Evolutionary conservation across 2,113 vertebrate genomes (phyloP), one percentile per base, ranked within the genome.

Genomic region (Chrysochloris asiatica): DNA sequence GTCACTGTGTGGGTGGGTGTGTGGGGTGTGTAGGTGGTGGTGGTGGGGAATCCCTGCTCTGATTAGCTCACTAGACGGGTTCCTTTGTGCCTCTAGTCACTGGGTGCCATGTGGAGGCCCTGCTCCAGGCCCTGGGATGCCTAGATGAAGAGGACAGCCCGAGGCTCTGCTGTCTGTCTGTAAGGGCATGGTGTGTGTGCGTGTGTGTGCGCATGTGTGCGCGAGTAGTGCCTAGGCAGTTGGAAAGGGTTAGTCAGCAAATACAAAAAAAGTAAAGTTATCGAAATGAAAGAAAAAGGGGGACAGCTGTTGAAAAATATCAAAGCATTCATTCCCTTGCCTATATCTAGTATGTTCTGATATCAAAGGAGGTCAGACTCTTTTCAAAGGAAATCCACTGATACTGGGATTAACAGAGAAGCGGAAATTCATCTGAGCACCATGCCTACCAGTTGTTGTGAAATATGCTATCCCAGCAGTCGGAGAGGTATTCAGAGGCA

Each of bases 361-460:
- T 47, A 10, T 59, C 59, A 73, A 80, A 67, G 50, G 5, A 65
- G 8, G n/a, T 8, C 0, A 22, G 45, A 52, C 1, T 50, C 12
- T 36, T 61, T 72, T 38, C 30, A 26, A 69, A 63, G 43, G 47
- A 67, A 30, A 80, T 83, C 12, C n/a, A 43, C 47, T 13, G 14
- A 45, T 26, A 22, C 19, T 81, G 36, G 12, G 41, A 54, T 33
- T 26, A 7, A 22, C 0, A 30, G 30, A 61, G 22, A 38, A n/a
- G 43, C 4, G 48, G 52, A 21, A 48, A 28, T 8, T 9, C 8
- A 3, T 1, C 1, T 7, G 8, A 0, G 11, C 36, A 1, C 19
- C 2, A 8, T 43, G 82, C 98, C 0, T 97, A 99, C 99, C 99
- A 99, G 97, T 99, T 99, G 96, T 98, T 99, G 94, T 99, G 99